Base-by-base conservation (phyloP, 2,797 vertebrate species). In the Pterois miles region DNA sequence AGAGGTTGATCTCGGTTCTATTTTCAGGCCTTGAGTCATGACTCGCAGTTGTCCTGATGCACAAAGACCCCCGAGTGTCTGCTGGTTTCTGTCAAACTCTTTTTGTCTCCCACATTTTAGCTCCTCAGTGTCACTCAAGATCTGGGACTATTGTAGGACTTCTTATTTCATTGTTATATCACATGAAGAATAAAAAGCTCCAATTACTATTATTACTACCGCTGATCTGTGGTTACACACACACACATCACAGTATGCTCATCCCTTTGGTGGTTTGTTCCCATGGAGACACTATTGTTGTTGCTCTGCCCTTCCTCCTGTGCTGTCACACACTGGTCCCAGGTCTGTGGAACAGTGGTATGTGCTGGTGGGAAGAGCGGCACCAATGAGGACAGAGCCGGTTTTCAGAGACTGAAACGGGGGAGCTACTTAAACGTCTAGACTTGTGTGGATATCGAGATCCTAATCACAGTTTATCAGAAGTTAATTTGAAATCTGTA, bases 271-370 rank as follows among this genome's bases (percentile, higher is more conserved):
- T 74, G 78, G 63, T 74, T 79, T 72, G 85, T 87, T 89, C 33
- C 80, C 87, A 87, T 89, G 81, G 78, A 73, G 63, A 81, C 76
- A 8, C 18, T n/a, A 52, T 71, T 78, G 75, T 71, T 78, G 75
- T 70, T 65, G 64, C 38, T 31, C 33, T 31, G 80, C 40, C 70
- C 71, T 34, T 75, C 78, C 81, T 34, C 8, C 66, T 22, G 63
- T 33, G 48, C 38, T 63, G 46, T 69, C 74, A 76, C 48, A 25
- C 43, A 11, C 60, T 48, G 33, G 31, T 22, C 66, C 64, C 38
- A 5, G 1, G 57, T 59, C 59, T n/a, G 58, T 25, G 62, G 25
- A 48, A 11, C 34, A 18, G 31, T 4, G 34, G 43, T 8, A 33
- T 58, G 48, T 70, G 58, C 20, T 57, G 67, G 31, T 23, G 8